These are phyloP conservation scores for Caerostris darwini DNA, from an alignment of 1,140 invertebrate species.

Conservation along the genomic window DNA sequence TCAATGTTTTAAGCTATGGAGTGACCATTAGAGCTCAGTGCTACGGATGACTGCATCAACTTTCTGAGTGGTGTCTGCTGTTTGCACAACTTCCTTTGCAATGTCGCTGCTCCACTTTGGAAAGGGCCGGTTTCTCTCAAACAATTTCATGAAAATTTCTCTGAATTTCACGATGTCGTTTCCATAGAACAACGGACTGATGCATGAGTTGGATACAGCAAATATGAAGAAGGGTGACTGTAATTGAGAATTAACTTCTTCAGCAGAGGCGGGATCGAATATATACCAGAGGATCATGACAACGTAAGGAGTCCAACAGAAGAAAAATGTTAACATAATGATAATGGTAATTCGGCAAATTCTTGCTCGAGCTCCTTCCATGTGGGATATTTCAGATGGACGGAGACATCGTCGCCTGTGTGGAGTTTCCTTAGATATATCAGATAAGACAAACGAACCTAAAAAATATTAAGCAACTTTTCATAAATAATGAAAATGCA, in stretches of 20 bases:
- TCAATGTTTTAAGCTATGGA: background rate
- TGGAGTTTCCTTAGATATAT: slow-evolving; percentile 46
- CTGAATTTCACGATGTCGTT: slow-evolving; percentile 83
- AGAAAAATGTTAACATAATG: slow-evolving; percentile 90
- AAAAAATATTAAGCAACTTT: slow-evolving; percentile 32
- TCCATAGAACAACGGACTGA: slow-evolving; percentile 91
- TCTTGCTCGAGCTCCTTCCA: slow-evolving; percentile 82
- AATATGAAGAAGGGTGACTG: slow-evolving; percentile 86
- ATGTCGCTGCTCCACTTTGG: no score
- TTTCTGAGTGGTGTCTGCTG: background rate
- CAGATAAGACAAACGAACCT: slow-evolving; percentile 53
- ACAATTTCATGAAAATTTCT: background rate
- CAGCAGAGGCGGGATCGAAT: slow-evolving; percentile 78
- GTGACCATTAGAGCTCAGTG: no score
- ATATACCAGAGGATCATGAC: slow-evolving; percentile 88
- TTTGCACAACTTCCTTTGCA: no score
- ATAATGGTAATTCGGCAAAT: slow-evolving; percentile 91
- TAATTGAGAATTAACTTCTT: slow-evolving; percentile 84
- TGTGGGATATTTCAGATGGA: slow-evolving; percentile 87
- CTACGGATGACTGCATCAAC: slow-evolving; percentile 22
- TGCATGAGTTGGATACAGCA: slow-evolving; percentile 87
- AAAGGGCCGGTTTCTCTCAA: no score
- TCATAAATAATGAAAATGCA: no score
- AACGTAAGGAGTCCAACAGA: slow-evolving; percentile 91
- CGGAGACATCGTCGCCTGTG: slow-evolving; percentile 82